Evolutionary conservation across 2,888 invertebrate species (phyloP).

Genomic region (Dysmachus trigonus): DNA sequence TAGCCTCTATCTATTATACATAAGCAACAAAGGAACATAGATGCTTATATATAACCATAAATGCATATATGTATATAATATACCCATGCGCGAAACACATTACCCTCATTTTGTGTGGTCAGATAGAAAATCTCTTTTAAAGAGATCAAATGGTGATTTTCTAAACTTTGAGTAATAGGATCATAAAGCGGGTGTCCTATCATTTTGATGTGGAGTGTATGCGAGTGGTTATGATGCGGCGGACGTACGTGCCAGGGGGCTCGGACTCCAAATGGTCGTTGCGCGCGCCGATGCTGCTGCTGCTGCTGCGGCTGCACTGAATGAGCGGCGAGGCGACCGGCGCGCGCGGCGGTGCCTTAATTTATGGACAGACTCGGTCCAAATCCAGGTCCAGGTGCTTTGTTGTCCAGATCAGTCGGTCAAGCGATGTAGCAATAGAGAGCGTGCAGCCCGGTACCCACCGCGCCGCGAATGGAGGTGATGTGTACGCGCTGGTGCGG

Average conservation of each 20-base stretch:
- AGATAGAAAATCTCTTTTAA: neutral
- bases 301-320: neutral
- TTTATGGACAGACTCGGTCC: constrained; percentile 19
- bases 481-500: neutral
- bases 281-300: no score
- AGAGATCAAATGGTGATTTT: neutral
- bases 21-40: neutral
- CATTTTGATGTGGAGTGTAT: neutral
- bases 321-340: neutral
- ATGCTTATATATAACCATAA: no score
- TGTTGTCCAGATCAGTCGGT: constrained; percentile 39
- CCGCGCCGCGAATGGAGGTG: neutral
- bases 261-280: neutral
- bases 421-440: constrained; percentile 16
- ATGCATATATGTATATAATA: neutral
- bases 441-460: neutral
- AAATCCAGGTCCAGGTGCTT: constrained; percentile 37
- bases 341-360: neutral
- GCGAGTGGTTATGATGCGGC: neutral
- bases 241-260: neutral
- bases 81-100: neutral
- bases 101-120: neutral
- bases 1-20: neutral
- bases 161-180: neutral
- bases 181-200: neutral